Percentiles rank a stretch among this genome's conserved stretches.
Conservation (phyloP, 2,888 invertebrate genomes). For the Brachyptera risi region DNA sequence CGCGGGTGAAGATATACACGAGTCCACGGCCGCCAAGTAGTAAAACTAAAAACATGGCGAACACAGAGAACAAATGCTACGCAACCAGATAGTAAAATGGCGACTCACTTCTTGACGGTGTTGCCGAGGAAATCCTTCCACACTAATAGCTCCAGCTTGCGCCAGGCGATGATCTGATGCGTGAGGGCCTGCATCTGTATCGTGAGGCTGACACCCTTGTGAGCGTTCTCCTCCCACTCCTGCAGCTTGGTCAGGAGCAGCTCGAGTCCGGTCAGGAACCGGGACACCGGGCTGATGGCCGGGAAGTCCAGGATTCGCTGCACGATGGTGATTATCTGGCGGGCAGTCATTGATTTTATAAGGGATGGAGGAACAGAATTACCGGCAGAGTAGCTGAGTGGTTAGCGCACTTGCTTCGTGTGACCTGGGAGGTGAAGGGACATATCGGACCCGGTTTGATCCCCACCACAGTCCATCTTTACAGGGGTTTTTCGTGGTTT, state of each 20-base stretch:
- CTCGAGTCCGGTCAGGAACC: constrained; percentile 88
- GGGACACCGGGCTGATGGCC: constrained; percentile 75
- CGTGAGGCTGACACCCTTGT: constrained; percentile 76
- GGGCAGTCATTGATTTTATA: too few species aligned
- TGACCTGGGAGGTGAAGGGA: too few species aligned
- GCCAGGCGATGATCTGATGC: constrained; percentile 82
- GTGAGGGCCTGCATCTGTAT: constrained; percentile 69
- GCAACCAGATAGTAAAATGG: too few species aligned
- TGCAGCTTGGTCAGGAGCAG: constrained; percentile 77
- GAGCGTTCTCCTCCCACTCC: constrained; percentile 91
- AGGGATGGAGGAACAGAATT: too few species aligned
- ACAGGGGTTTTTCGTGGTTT: too few species aligned
- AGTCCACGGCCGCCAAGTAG: too few species aligned
- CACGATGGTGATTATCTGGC: constrained; percentile 63
- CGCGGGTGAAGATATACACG: too few species aligned
- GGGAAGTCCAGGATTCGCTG: constrained; percentile 65
- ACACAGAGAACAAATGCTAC: constrained; percentile 10
- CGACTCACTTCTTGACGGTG: constrained; percentile 55
- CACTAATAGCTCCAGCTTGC: constrained; percentile 79
- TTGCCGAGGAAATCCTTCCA: constrained; percentile 82
- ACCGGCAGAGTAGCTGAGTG: too few species aligned
- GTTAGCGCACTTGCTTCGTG: too few species aligned
- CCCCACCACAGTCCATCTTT: too few species aligned
- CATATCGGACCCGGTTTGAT: too few species aligned
- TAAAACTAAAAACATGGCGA: neutral